Evolutionary conservation across 2,888 invertebrate genomes (phyloP).

Genomic region (Sarcophaga carnaria): DNA sequence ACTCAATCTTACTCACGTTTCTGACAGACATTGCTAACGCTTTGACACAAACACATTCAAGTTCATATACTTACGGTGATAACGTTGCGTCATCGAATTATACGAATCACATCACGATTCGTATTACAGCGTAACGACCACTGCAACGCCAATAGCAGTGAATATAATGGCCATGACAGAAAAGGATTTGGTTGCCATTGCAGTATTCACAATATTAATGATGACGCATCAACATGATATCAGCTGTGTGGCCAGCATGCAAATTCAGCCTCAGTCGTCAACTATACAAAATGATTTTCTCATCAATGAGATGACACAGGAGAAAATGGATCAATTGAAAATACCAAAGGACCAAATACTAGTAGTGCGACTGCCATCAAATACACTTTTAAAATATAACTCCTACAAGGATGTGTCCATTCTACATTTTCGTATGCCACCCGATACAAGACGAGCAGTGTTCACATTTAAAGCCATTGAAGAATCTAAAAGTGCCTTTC

Average conservation of each 20-base stretch:
- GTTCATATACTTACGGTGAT: not conserved
- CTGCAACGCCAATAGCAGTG: not conserved
- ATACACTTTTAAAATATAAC: conserved; percentile 82
- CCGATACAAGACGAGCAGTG: conserved; percentile 82
- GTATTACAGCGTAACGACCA: not conserved
- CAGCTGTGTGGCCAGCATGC: conserved; percentile 71
- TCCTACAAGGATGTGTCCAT: conserved; percentile 85
- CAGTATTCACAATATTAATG: conserved; percentile 28
- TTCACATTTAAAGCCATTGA: conserved; percentile 81
- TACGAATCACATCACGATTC: not conserved
- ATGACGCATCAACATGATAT: conserved; percentile 64
- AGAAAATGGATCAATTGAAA: conserved; percentile 75
- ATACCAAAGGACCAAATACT: conserved; percentile 77
- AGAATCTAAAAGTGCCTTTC: conserved; percentile 81
- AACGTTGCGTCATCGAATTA: not conserved
- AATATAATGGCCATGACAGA: conserved; percentile 32
- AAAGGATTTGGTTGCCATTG: conserved; percentile 14
- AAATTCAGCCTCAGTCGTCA: conserved; percentile 73
- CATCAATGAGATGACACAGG: conserved; percentile 71
- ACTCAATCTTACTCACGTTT: not conserved
- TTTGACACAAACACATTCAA: not conserved
- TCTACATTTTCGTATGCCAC: conserved; percentile 84
- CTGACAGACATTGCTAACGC: not conserved
- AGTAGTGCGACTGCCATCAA: conserved; percentile 81
- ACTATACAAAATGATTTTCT: conserved; percentile 67